Evolutionary conservation across 2,113 vertebrate species (phyloP).

Genomic region (Candoia aspera): DNA sequence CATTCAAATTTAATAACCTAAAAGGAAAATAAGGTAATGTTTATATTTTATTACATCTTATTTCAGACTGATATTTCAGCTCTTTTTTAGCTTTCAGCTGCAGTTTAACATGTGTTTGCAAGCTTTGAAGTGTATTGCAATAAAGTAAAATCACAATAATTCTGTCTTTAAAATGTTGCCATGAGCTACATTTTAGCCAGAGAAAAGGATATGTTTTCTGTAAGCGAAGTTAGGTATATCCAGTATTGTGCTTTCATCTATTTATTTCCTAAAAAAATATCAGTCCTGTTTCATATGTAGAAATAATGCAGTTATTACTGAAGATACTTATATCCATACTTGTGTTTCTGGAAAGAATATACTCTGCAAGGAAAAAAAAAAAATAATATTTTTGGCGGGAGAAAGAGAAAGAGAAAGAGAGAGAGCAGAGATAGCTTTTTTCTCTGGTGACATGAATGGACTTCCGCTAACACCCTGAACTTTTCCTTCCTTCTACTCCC

Average conservation of each 20-base stretch:
- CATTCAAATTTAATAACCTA: neutral
- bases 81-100: constrained; percentile 22
- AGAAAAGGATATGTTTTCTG: neutral
- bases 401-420: fast-evolving
- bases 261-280: constrained; percentile 23
- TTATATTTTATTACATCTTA: neutral
- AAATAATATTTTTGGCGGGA: neutral
- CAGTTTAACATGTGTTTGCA: constrained; percentile 19
- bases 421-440: fast-evolving
- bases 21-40: neutral
- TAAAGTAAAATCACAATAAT: constrained; percentile 5
- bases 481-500: neutral
- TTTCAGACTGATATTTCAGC: constrained; percentile 7
- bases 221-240: constrained; percentile 1
- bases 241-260: constrained; percentile 12
- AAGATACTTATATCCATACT: constrained; percentile 35
- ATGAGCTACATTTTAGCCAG: neutral
- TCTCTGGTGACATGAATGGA: neutral
- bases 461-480: neutral
- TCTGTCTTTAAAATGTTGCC: constrained; percentile 13
- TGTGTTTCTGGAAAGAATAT: constrained; percentile 36
- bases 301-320: constrained; percentile 41
- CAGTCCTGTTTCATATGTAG: constrained; percentile 20
- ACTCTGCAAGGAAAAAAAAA: too few species aligned
- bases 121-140: constrained; percentile 7